These are phyloP conservation scores for Microctonus hyperodae DNA, from an alignment of 2,888 invertebrate species.

Conservation along the genomic window DNA sequence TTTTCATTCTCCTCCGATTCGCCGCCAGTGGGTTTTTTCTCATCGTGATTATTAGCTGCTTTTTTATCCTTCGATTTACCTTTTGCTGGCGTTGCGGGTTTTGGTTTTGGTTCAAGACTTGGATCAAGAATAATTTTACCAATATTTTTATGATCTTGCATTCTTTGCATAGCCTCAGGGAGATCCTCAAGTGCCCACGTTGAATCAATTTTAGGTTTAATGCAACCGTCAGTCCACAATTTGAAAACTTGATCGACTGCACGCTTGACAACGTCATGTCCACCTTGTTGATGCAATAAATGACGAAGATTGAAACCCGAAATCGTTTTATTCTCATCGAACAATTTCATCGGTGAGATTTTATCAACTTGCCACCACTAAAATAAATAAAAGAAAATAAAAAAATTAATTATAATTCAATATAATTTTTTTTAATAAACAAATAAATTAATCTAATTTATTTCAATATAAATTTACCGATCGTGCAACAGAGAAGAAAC, in stretches of 20 bases:
- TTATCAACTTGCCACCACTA: constrained; percentile 95
- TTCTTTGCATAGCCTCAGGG: constrained; percentile 89
- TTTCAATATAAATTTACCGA: constrained; percentile 71
- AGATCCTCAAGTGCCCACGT: constrained; percentile 89
- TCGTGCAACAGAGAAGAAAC: constrained; percentile 89
- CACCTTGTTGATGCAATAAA: constrained; percentile 80
- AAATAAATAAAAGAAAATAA: constrained; percentile 41
- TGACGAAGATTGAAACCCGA: constrained; percentile 85
- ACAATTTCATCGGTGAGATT: constrained; percentile 85
- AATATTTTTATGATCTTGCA: constrained; percentile 91
- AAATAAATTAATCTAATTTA: constrained; percentile 18
- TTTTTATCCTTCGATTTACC: constrained; percentile 77
- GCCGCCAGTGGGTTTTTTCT: constrained; percentile 66
- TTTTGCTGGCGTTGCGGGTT: constrained; percentile 80
- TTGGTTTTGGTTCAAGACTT: constrained; percentile 79
- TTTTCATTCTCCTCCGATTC: constrained; percentile 66
- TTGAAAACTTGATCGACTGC: constrained; percentile 77
- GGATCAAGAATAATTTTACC: constrained; percentile 88
- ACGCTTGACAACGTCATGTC: constrained; percentile 74
- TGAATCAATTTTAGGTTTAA: constrained; percentile 84
- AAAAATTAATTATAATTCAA: background rate
- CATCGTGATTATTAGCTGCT: constrained; percentile 72
- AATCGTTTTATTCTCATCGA: constrained; percentile 87
- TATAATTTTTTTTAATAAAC: constrained; percentile 1
- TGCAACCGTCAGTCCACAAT: constrained; percentile 79